phyloP scores from a whole-genome alignment of 1,140 invertebrate species.

The Rhysida immarginata region DNA sequence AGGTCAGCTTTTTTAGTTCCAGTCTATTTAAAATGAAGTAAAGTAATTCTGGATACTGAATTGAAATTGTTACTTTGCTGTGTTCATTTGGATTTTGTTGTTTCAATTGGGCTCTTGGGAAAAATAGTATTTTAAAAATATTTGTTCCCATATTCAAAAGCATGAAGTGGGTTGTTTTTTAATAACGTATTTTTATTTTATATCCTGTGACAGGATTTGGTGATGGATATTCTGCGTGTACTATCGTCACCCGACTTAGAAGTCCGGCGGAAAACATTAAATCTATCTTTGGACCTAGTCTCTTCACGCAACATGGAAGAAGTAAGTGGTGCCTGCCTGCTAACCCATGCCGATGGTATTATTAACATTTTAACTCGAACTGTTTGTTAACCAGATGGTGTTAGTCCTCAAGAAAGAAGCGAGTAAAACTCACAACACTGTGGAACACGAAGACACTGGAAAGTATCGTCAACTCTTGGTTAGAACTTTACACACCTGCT shows the following conservation, averaged over 20 bases:
- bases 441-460: slow-evolving; percentile 85
- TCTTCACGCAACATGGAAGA: slow-evolving; percentile 88
- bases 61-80: no score
- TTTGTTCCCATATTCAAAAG: no score
- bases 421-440: slow-evolving; percentile 69
- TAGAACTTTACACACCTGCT: slow-evolving; percentile 82
- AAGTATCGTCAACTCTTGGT: slow-evolving; percentile 93
- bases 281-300: slow-evolving; percentile 75
- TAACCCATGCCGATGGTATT: no score
- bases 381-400: slow-evolving; percentile 47
- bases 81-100: no score
- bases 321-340: slow-evolving; percentile 25
- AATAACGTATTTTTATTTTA: neutral
- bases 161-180: no score
- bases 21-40: no score
- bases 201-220: slow-evolving; percentile 47
- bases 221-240: slow-evolving; percentile 96
- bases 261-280: slow-evolving; percentile 75
- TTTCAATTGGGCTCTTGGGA: no score
- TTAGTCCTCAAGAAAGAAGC: slow-evolving; percentile 87
- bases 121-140: no score
- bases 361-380: no score
- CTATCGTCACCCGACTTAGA: slow-evolving; percentile 87
- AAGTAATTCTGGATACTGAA: no score
- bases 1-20: no score